Percentiles rank a stretch among this genome's conserved stretches.
These are phyloP conservation scores for Cataglyphis hispanica DNA, from an alignment of 1,140 invertebrate genomes.

Conservation along the genomic window DNA sequence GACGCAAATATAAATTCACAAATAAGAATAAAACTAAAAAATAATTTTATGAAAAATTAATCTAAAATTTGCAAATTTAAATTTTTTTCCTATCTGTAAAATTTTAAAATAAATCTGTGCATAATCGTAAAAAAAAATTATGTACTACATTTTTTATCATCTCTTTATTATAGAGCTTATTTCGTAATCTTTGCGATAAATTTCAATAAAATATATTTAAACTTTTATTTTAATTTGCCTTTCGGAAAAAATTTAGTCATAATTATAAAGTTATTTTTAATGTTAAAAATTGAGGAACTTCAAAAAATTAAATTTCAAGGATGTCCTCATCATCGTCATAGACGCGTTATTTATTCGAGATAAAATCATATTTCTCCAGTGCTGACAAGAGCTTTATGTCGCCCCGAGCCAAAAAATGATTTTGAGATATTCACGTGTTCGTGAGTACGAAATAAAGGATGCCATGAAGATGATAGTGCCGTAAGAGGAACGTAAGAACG, in stretches of 20 bases:
- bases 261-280: neutral
- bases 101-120: neutral
- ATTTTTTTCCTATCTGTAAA: neutral
- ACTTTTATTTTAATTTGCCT: neutral
- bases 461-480: slow-evolving; percentile 23
- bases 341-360: slow-evolving; percentile 1
- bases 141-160: too few relatives aligned
- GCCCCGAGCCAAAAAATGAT: neutral
- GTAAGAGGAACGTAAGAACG: slow-evolving; percentile 49
- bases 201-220: neutral
- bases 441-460: slow-evolving; percentile 43
- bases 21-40: neutral
- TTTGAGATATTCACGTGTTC: slow-evolving; percentile 41
- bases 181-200: neutral
- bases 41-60: neutral
- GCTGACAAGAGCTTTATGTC: slow-evolving; percentile 29
- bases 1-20: neutral
- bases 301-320: neutral
- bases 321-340: slow-evolving; percentile 22
- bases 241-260: neutral
- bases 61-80: neutral
- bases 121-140: too few relatives aligned
- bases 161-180: too few relatives aligned
- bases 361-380: slow-evolving; percentile 39
- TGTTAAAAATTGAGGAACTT: neutral